These are phyloP conservation scores for Pteruthius melanotis DNA, from an alignment of 2,113 vertebrate species.

Conservation along the genomic window DNA sequence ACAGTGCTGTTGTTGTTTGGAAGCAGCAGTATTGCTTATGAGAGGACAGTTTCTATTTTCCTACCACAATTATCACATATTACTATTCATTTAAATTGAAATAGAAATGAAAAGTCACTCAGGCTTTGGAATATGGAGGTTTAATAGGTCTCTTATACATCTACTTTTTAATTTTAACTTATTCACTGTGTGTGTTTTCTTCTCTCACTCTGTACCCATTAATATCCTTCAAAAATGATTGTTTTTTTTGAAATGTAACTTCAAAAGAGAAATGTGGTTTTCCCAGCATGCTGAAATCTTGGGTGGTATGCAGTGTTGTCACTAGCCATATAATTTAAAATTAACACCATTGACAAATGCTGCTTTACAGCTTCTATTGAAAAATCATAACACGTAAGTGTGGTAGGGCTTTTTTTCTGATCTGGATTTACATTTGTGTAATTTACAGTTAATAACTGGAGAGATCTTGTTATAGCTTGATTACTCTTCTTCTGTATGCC, in stretches of 20 bases:
- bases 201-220: background rate
- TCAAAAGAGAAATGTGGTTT: slow-evolving; percentile 19
- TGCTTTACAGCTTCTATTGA: slow-evolving; percentile 12
- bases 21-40: slow-evolving; percentile 1
- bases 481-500: slow-evolving; percentile 19
- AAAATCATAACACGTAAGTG: background rate
- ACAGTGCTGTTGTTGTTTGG: background rate
- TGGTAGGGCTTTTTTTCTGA: background rate
- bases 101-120: slow-evolving; percentile 1
- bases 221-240: background rate
- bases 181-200: background rate
- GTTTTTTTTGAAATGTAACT: background rate
- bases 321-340: slow-evolving; percentile 24
- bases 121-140: background rate
- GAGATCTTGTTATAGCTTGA: background rate
- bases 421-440: background rate
- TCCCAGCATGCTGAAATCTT: background rate
- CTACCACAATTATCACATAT: slow-evolving; percentile 13
- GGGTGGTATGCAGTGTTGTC: slow-evolving; percentile 19
- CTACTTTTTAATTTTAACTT: background rate
- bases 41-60: slow-evolving; percentile 26
- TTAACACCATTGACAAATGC: slow-evolving; percentile 23
- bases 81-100: slow-evolving; percentile 26
- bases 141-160: background rate
- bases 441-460: background rate